Percentiles rank a stretch among this genome's conserved stretches.
phyloP scores from a whole-genome alignment of 2,797 vertebrate genomes.

The Centropyge bicolor region DNA sequence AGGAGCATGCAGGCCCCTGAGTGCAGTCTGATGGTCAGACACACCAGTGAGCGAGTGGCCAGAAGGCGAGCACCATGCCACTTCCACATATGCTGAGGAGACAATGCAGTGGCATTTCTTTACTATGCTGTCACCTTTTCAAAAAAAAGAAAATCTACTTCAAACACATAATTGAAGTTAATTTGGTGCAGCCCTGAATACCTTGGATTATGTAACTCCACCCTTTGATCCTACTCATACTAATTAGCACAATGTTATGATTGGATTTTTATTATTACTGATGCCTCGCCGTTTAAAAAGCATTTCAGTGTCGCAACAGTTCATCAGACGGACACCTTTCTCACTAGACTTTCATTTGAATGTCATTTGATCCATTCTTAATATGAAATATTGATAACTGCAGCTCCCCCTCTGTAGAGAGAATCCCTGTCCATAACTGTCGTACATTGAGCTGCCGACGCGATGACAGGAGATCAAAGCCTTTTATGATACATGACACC shows the following conservation, averaged over 20 bases:
- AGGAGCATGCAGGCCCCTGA: not conserved
- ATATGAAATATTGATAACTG: not conserved
- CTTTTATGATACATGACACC: not conserved
- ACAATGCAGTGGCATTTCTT: not conserved
- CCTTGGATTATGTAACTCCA: not conserved
- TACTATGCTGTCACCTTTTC: not conserved
- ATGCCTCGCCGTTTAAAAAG: not conserved
- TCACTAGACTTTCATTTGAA: too few relatives aligned
- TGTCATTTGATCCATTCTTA: too few relatives aligned
- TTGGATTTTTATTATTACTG: not conserved
- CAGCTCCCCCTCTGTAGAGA: not conserved
- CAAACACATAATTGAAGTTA: not conserved
- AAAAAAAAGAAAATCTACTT: not conserved
- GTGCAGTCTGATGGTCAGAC: not conserved
- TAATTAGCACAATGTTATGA: not conserved
- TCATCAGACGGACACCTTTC: not conserved
- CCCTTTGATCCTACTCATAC: not conserved
- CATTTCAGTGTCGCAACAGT: not conserved
- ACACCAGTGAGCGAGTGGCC: not conserved
- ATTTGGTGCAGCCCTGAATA: not conserved
- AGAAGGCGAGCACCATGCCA: not conserved
- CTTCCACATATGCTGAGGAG: conserved; percentile 17
- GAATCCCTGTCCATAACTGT: not conserved
- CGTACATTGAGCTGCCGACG: not conserved
- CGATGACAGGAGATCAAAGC: too few relatives aligned